These are phyloP conservation scores for Fabriciana adippe DNA, from an alignment of 2,888 invertebrate species.

Conservation along the genomic window DNA sequence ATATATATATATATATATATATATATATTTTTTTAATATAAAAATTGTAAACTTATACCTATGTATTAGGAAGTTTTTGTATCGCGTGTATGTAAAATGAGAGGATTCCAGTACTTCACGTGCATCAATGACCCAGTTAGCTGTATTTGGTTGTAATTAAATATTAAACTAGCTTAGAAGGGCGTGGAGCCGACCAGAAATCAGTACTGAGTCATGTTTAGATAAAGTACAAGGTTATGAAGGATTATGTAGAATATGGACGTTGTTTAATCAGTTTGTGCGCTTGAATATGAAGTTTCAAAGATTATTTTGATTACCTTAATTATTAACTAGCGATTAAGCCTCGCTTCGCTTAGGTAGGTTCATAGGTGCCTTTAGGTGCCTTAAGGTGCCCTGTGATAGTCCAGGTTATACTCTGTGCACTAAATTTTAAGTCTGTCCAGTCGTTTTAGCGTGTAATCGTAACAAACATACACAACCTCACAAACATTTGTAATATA, in stretches of 20 bases:
- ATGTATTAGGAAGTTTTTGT: neutral
- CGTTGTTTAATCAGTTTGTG: neutral
- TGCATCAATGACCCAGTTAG: constrained; percentile 26
- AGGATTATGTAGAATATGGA: neutral
- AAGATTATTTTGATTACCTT: too few species aligned
- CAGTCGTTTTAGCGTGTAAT: too few species aligned
- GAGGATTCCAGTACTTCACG: constrained; percentile 6
- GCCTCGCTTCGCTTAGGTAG: too few species aligned
- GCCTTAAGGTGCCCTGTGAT: too few species aligned
- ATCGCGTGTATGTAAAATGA: constrained; percentile 15
- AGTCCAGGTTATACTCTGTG: too few species aligned
- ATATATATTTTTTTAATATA: too few species aligned
- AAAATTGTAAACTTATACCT: neutral
- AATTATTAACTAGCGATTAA: too few species aligned
- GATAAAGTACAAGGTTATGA: constrained; percentile 65
- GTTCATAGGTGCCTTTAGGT: too few species aligned
- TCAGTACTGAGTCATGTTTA: constrained; percentile 60
- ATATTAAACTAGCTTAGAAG: constrained; percentile 58
- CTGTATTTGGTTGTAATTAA: constrained; percentile 45
- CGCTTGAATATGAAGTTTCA: neutral
- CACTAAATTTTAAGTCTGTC: too few species aligned
- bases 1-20: too few species aligned
- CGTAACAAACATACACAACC: too few species aligned
- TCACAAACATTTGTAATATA: too few species aligned
- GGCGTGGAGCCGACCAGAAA: constrained; percentile 54